Evolutionary conservation across 1,140 invertebrate genomes (phyloP).

Genomic region (Plectrocnemia conspersa): DNA sequence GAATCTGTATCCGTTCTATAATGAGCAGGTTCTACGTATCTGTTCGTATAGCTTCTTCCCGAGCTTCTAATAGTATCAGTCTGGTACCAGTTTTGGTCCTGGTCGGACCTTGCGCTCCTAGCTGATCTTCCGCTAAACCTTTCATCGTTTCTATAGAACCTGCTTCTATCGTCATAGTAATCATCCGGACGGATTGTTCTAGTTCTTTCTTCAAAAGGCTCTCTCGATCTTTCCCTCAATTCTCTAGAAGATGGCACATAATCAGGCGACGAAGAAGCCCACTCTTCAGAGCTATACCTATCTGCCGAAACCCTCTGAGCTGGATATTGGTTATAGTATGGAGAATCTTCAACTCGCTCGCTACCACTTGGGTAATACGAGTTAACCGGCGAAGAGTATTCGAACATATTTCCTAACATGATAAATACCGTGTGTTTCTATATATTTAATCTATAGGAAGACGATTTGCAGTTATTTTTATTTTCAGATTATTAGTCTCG

Average conservation of each 20-base stretch:
- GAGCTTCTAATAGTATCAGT: slow-evolving; percentile 27
- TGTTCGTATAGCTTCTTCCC: slow-evolving; percentile 16
- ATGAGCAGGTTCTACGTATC: slow-evolving; percentile 20
- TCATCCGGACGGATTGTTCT: slow-evolving; percentile 35
- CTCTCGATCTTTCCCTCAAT: slow-evolving; percentile 18
- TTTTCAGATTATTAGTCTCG: slow-evolving; percentile 1
- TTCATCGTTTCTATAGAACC: slow-evolving; percentile 31
- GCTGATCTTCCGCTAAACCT: slow-evolving; percentile 30
- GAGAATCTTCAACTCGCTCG: slow-evolving; percentile 30
- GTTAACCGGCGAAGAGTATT: slow-evolving; percentile 30
- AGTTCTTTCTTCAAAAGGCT: slow-evolving; percentile 34
- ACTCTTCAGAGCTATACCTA: slow-evolving; percentile 27
- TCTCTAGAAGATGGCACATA: slow-evolving; percentile 24
- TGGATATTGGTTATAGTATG: slow-evolving; percentile 29
- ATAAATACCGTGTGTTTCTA: slow-evolving; percentile 1
- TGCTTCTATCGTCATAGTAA: slow-evolving; percentile 31
- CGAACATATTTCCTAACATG: slow-evolving; percentile 32
- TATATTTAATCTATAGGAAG: slow-evolving; percentile 14
- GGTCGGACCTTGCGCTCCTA: slow-evolving; percentile 28
- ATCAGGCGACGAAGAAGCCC: slow-evolving; percentile 30
- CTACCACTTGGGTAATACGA: slow-evolving; percentile 32
- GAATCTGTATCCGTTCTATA: slow-evolving; percentile 34
- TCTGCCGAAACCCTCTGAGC: slow-evolving; percentile 21
- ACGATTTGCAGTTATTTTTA: slow-evolving; percentile 20
- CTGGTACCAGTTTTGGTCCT: slow-evolving; percentile 33